A percentile compares a stretch with the other conserved stretches of the same genome.
phyloP scores from a whole-genome alignment of 2,888 invertebrate species.

The Chrysolina americana region DNA sequence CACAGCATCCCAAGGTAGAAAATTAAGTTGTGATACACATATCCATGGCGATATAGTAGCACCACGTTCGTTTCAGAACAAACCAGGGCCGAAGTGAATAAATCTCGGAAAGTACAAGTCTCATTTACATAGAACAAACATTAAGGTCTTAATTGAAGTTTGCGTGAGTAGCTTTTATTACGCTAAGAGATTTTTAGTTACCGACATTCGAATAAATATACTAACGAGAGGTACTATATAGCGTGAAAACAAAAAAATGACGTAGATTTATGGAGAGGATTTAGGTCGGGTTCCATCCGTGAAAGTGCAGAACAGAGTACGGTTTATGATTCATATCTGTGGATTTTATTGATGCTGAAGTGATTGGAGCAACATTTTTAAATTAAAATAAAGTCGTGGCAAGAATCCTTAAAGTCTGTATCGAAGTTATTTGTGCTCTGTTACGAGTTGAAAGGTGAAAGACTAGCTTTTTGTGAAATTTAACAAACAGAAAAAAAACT shows the following conservation, averaged over 20 bases:
- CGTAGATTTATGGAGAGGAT: slow-evolving; percentile 26
- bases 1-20: slow-evolving; percentile 39
- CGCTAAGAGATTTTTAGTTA: slow-evolving; percentile 46
- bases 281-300: slow-evolving; percentile 22
- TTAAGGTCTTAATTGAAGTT: slow-evolving; percentile 64
- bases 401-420: no score
- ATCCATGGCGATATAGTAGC: slow-evolving; percentile 49
- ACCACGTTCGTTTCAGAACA: slow-evolving; percentile 49
- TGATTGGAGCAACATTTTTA: no score
- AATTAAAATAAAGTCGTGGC: no score
- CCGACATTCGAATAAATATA: slow-evolving; percentile 45
- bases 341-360: not conserved
- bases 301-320: slow-evolving; percentile 8
- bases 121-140: slow-evolving; percentile 63
- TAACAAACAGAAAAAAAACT: no score
- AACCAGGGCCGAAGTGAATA: slow-evolving; percentile 54
- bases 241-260: slow-evolving; percentile 34
- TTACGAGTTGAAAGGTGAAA: no score
- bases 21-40: slow-evolving; percentile 58
- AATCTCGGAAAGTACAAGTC: slow-evolving; percentile 57
- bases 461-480: no score
- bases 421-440: no score
- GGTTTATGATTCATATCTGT: not conserved
- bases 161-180: slow-evolving; percentile 63
- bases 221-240: slow-evolving; percentile 46